Base-by-base conservation (phyloP, 2,797 vertebrate species). In the Manis pentadactyla region DNA sequence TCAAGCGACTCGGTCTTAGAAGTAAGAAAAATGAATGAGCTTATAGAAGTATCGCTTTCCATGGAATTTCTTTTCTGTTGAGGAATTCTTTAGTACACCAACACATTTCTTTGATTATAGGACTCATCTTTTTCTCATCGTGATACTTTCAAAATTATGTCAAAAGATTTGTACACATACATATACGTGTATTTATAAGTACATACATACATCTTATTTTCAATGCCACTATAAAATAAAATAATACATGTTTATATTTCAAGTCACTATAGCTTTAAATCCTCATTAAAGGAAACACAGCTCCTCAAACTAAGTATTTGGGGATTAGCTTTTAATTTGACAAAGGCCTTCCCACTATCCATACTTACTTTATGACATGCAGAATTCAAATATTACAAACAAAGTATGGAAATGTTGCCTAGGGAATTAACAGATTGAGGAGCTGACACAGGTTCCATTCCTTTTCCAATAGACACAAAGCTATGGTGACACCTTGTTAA, bases 161-260 rank as follows among this genome's bases (percentile, higher is more conserved):
- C 3, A 0, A 66, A 88, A 73, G 49, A 51, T 23, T 37, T 82
- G 10, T 77, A n/a, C 42, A 57, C 37, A 9, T 10, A 79, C 3
- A 37, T 15, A 19, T 29, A 11, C 1, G 14, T 13, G 2, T 11
- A 31, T 42, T 10, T 53, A 37, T 23, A 8, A 39, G 0, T 63
- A 18, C 10, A 57, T 18, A 46, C 7, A 59, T 4, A 5, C 10
- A n/a, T 68, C 10, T 73, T 68, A 27, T 61, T 63, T 92, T 55
- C 69, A 0, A 27, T 57, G 1, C 63, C 78, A 88, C 57, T 55
- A 6, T 63, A 78, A 94, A 84, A 68, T 69, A 39, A 87, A 42
- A 53, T 8, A 55, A 73, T 17, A 19, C 17, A 18, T 42, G 7
- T 53, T 74, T 55, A 8, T 39, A 46, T 73, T 87, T 93, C 63